Base-by-base conservation (phyloP, 2,113 vertebrate species). In the Nibea albiflora region DNA sequence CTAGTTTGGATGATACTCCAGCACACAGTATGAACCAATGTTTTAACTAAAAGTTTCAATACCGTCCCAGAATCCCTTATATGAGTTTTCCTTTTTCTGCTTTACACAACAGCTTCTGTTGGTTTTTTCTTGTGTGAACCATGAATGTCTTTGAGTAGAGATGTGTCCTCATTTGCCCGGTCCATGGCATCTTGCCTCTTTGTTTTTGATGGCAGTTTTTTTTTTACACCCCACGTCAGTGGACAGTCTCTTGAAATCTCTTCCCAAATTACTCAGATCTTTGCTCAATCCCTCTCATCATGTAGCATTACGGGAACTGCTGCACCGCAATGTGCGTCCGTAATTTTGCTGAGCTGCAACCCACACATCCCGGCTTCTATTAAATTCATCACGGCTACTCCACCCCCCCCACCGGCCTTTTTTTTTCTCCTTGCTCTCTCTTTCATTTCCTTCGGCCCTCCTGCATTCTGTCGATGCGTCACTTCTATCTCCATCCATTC, bases 381-480 rank as follows among this genome's bases (percentile, higher is more conserved):
- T 85, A 79, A 77, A 89, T 88, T 86, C 61, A 85, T 81, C 63
- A 64, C 44, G 1, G 22, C 35, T 46, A 1, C 2, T 50, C 58
- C 67, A 62, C 58, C 39, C 1, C 39, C 1, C 26, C 16, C 46
- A 8, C 35, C 35, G 1, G 8, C 61, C 5, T 11, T 14, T 5
- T 14, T 5, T 39, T 52, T 20, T 57, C 26, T 35, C 20, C 11
- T 4, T 24, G 64, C 24, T 5, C 15, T 26, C 52, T 16, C 20
- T 17, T 39, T 52, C 19, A 52, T 47, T 72, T 14, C 71, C 4
- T 5, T 42, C 24, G 1, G 15, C 11, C 52, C 14, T 44, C 31
- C 35, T 6, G 17, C 56, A 12, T 35, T 77, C 47, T 44, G 3
- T 60, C 16, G 16, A 46, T 17, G 16, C 50, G 57, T 42, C 3